Conservation (phyloP, 2,113 vertebrate species). For the Formicarius rufipectus region DNA sequence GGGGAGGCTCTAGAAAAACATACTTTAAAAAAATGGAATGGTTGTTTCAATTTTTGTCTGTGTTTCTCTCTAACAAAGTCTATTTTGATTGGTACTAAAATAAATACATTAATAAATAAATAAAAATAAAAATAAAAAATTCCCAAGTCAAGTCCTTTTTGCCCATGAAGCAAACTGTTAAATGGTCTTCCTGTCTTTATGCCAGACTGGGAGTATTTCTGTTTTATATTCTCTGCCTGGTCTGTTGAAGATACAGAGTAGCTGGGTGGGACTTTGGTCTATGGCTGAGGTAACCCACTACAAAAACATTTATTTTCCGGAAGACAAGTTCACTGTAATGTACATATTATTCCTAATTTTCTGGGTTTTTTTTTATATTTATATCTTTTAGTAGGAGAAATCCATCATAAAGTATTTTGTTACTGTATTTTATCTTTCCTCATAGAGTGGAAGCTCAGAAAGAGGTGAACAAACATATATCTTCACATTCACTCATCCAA, state of each 20-base stretch:
- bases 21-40: not conserved
- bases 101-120: no score
- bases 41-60: not conserved
- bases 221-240: not conserved
- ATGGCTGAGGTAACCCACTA: not conserved
- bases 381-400: not conserved
- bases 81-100: not conserved
- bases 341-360: not conserved
- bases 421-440: not conserved
- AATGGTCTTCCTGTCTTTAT: not conserved
- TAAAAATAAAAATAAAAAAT: no score
- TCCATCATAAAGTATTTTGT: not conserved
- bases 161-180: not conserved
- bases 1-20: not conserved
- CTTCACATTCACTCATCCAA: not conserved
- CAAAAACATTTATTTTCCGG: not conserved
- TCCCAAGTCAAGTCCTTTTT: not conserved
- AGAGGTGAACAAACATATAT: not conserved
- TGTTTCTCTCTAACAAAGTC: not conserved
- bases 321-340: not conserved
- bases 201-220: not conserved
- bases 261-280: not conserved
- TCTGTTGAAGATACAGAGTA: not conserved
- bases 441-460: not conserved
- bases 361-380: not conserved